Evolutionary conservation across 2,888 invertebrate genomes (phyloP).

Genomic region (Oxytorus armatus): DNA sequence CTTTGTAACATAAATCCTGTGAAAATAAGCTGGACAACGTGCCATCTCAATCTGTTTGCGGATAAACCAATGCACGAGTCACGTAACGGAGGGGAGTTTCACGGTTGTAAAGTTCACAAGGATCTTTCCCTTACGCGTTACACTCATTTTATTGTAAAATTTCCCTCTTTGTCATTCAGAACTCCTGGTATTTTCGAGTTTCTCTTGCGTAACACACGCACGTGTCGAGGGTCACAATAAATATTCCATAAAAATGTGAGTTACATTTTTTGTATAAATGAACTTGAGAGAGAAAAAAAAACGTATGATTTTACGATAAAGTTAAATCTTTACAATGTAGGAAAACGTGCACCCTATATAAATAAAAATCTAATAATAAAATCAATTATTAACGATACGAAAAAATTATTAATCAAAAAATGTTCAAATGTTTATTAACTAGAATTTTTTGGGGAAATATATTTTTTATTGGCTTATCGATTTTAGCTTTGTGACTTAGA

Average conservation of each 20-base stretch:
- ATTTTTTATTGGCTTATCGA: not conserved
- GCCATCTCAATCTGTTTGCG: conserved; percentile 72
- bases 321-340: too few species aligned
- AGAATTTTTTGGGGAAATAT: not conserved
- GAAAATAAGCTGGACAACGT: conserved; percentile 49
- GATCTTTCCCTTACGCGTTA: conserved; percentile 8
- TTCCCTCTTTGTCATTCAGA: not conserved
- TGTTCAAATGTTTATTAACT: not conserved
- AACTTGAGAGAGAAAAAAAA: not conserved
- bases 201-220: not conserved
- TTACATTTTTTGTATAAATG: not conserved
- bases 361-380: too few species aligned
- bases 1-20: conserved; percentile 31
- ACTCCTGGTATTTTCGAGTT: not conserved
- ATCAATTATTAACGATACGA: not conserved
- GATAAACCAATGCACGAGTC: conserved; percentile 69
- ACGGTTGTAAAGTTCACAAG: conserved; percentile 7
- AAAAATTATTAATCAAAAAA: too few species aligned
- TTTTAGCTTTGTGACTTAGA: too few species aligned
- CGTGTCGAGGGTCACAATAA: not conserved
- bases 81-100: conserved; percentile 5
- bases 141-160: not conserved
- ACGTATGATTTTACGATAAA: too few species aligned
- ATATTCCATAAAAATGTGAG: too few species aligned
- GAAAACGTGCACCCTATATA: too few species aligned